These are phyloP conservation scores for Arctocebus calabarensis DNA, from an alignment of 2,797 vertebrate genomes.

Conservation along the genomic window DNA sequence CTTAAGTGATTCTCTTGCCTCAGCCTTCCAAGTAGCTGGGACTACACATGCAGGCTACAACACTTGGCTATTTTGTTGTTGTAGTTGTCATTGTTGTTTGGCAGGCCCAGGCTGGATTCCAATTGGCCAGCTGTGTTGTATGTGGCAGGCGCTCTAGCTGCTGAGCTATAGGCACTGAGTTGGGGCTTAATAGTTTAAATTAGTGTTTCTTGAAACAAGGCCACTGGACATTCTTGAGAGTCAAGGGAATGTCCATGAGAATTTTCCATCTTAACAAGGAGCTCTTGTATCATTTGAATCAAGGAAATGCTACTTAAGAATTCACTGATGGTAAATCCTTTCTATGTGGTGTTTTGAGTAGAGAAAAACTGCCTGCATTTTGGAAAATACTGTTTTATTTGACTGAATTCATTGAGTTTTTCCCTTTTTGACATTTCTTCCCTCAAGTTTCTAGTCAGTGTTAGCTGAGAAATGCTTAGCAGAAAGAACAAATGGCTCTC, in stretches of 20 bases:
- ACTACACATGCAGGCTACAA: no score
- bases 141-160: no score
- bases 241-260: neutral
- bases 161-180: no score
- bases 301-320: neutral
- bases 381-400: conserved; percentile 31
- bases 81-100: no score
- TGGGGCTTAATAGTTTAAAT: neutral
- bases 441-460: neutral
- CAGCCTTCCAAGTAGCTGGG: no score
- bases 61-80: no score
- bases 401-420: neutral
- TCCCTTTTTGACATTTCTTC: neutral
- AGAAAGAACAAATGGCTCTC: neutral
- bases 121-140: no score
- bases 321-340: neutral
- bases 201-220: neutral
- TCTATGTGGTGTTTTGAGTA: neutral
- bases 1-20: no score
- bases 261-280: neutral
- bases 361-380: neutral
- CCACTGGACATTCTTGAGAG: neutral
- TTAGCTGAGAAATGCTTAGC: neutral
- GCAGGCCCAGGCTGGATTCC: no score
- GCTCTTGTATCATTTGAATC: neutral